Evolutionary conservation across 2,888 invertebrate species (phyloP).

Genomic region (Meiosimyza platycephala): DNA sequence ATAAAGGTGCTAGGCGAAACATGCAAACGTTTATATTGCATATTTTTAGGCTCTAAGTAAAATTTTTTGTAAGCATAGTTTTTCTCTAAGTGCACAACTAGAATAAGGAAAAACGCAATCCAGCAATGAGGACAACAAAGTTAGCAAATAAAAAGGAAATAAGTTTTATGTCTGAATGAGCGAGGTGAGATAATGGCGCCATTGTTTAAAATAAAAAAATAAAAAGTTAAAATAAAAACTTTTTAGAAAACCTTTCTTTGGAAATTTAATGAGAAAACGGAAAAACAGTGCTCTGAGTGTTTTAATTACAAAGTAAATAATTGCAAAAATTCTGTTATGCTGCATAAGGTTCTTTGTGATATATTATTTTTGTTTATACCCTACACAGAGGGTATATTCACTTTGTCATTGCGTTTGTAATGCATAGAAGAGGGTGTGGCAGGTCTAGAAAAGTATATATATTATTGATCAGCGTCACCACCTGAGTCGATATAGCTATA

Average conservation of each 20-base stretch:
- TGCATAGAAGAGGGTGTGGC: too few species aligned
- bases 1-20: too few species aligned
- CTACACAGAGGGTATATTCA: too few species aligned
- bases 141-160: constrained; percentile 6
- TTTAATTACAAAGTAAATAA: constrained; percentile 18
- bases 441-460: too few species aligned
- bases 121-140: constrained; percentile 1
- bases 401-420: too few species aligned
- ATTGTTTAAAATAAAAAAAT: neutral
- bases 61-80: neutral
- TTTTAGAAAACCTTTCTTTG: constrained; percentile 7
- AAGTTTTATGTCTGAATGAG: constrained; percentile 6
- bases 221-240: neutral
- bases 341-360: neutral
- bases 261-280: constrained; percentile 8
- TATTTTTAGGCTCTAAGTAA: too few species aligned
- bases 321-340: neutral
- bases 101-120: neutral
- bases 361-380: too few species aligned
- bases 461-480: too few species aligned
- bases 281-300: constrained; percentile 1
- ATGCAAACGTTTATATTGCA: too few species aligned
- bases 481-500: too few species aligned
- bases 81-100: neutral
- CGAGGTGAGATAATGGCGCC: constrained; percentile 5